phyloP scores from a whole-genome alignment of 2,113 vertebrate species.

The Xiphophorus maculatus region DNA sequence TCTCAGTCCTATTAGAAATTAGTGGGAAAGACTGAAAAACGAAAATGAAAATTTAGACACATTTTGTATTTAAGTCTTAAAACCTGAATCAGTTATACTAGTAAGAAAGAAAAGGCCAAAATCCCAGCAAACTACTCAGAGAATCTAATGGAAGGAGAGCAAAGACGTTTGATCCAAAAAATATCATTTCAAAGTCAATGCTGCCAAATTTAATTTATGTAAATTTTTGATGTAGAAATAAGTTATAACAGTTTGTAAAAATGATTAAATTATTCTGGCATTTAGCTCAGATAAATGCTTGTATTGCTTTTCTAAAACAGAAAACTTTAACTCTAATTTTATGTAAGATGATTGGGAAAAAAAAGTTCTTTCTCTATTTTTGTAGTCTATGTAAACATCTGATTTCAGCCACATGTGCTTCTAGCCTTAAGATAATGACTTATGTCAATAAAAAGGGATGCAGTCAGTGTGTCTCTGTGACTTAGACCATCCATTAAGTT shows the following conservation, averaged over 20 bases:
- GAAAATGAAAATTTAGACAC: too few species aligned
- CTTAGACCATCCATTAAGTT: constrained; percentile 14
- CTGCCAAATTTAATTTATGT: not conserved
- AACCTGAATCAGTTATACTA: not conserved
- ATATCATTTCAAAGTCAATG: not conserved
- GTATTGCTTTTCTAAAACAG: not conserved
- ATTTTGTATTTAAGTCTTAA: not conserved
- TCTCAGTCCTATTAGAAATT: not conserved
- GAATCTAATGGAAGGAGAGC: not conserved
- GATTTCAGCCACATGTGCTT: not conserved
- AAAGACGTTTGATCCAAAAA: not conserved
- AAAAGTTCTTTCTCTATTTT: too few species aligned
- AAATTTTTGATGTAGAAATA: too few species aligned
- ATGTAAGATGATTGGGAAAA: not conserved
- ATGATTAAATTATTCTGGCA: too few species aligned
- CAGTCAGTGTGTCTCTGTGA: constrained; percentile 13
- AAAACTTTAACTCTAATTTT: not conserved
- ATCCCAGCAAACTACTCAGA: not conserved
- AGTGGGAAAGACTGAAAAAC: not conserved
- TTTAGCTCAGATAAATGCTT: not conserved
- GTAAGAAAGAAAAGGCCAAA: not conserved
- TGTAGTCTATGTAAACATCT: not conserved
- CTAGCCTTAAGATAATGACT: not conserved
- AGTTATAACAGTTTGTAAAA: too few species aligned
- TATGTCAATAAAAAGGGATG: not conserved